phyloP scores from a whole-genome alignment of 2,888 invertebrate species.

The Muschampia plurimacula region DNA sequence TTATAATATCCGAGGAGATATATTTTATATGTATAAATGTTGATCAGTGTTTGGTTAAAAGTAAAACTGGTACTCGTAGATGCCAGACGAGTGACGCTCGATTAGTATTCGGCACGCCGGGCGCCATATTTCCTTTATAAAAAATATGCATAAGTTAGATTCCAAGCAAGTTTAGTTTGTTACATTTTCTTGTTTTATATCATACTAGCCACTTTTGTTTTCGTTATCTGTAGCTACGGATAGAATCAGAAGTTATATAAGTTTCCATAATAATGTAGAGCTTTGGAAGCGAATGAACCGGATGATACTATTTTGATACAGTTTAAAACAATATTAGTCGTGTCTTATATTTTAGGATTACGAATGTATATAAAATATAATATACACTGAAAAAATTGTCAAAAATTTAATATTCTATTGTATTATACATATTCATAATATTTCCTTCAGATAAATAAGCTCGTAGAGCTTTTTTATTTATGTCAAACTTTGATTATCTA shows the following conservation, averaged over 20 bases:
- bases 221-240: slow-evolving; percentile 11
- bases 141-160: slow-evolving; percentile 30
- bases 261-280: not conserved
- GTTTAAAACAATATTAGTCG: not conserved
- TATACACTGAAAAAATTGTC: too few relatives aligned
- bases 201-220: slow-evolving; percentile 16
- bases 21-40: slow-evolving; percentile 29
- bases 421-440: too few relatives aligned
- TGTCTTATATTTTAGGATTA: not conserved
- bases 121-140: slow-evolving; percentile 37
- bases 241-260: not conserved
- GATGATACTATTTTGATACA: not conserved
- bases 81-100: slow-evolving; percentile 30
- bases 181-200: slow-evolving; percentile 16
- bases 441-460: not conserved
- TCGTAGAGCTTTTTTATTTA: not conserved
- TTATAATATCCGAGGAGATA: slow-evolving; percentile 11
- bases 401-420: too few relatives aligned
- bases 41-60: slow-evolving; percentile 29
- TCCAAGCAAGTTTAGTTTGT: slow-evolving; percentile 18
- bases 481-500: not conserved
- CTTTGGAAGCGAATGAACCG: not conserved
- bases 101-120: slow-evolving; percentile 35
- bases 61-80: slow-evolving; percentile 29
- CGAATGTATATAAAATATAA: not conserved